Evolutionary conservation across 2,888 invertebrate genomes (phyloP), one percentile per base, ranked within the genome.

Genomic region (Conchocele bisecta): DNA sequence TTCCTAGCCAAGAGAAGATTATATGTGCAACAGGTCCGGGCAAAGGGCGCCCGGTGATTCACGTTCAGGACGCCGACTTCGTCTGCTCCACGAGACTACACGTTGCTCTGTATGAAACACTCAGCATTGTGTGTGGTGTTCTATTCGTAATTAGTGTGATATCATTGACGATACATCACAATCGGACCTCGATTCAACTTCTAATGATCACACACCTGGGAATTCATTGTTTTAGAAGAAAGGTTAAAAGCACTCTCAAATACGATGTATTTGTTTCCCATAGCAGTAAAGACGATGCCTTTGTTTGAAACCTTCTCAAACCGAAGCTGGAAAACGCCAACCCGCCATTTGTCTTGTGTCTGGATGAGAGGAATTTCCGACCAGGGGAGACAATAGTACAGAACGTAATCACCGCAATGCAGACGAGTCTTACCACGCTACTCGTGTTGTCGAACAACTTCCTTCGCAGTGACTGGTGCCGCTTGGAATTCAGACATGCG

Each of bases 201-300:
- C 28, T 61, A 13, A 6, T 72, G 22, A 66, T 72, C 22, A 53
- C 57, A 17, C 17, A 67, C 17, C 48, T 61, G 20, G 53, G 58
- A 15, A 26, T 60, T 3, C 39, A 41, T 13, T 66, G 56, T 24
- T 66, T 42, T 46, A 48, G 61, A 24, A 57, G 44, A 37, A 57
- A 51, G 29, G 39, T 33, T 7, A 9, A 4, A 1, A 29, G 50
- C 20, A 26, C 48, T 33, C 58, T 53, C 7, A 22, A 20, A 9
- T 71, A 50, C 39, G 71, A 75, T 39, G 39, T 75, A 3, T 75
- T 75, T 31, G 28, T 71, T 5, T 53, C 70, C 9, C 67, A 75
- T 35, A 71, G 70, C 22, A 64, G 64, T 39, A 37, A 46, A n/a
- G 75, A 75, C 35, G 67, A 64, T 35, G 57, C 41, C 17, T 44